Evolutionary conservation across 2,113 vertebrate species (phyloP), one percentile per base, ranked within the genome.

Genomic region (Dryoscopus gambensis): DNA sequence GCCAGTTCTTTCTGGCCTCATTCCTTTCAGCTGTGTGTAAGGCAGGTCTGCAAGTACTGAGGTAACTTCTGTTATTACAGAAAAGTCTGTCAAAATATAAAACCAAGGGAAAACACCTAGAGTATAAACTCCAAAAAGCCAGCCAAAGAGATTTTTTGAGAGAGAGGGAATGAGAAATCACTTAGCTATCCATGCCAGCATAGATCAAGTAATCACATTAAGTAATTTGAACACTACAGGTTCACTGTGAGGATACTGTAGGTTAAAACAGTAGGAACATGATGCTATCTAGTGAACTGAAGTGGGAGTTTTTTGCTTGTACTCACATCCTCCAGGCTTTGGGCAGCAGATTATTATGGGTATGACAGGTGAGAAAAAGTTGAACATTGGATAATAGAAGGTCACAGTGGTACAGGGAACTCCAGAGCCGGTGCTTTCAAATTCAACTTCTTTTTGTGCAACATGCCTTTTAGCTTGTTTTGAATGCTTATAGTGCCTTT

Each of bases 401-500:
- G 88, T 93, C 85, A 92, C 10, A 35, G 28, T 35, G 56, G 37
- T 39, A 74, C 17, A 92, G 47, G 62, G 59, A 80, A 65, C 63
- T 88, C 85, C 59, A 59, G 83, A 92, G 42, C 33, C 44, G 74
- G 30, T 84, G 60, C 35, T 96, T 95, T 95, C 62, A 82, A 85
- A 79, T 31, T 69, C 78, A 64, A 50, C 49, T 50, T 23, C 24
- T 93, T 87, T 87, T 79, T 86, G 52, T 90, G 82, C 95, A 90
- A 88, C 74, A 70, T 17, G 18, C 30, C 64, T 91, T 94, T 90
- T 68, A 86, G 71, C 55, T 88, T 95, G 81, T 96, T 93, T 95
- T 93, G 52, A 88, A 93, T 93, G 79, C 84, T 93, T 86, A 63
- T 55, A 31, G 13, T 12, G 39, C 50, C 67, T 93, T 95, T 91